phyloP scores from a whole-genome alignment of 2,888 invertebrate species.

The Lepidocyrtoides sp. region DNA sequence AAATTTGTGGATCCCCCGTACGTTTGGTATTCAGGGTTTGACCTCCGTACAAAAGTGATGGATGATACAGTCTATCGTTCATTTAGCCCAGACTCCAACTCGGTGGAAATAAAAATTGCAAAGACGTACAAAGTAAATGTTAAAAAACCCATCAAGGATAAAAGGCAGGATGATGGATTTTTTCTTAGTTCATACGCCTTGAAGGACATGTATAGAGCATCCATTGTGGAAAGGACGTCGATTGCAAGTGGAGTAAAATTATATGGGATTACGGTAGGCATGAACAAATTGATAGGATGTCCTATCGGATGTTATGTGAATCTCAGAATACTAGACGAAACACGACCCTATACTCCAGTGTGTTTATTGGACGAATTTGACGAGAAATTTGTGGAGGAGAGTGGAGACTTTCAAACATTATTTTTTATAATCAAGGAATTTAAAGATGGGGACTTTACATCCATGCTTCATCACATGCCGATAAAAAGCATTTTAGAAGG shows the following conservation, averaged over 20 bases:
- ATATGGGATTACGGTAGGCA: constrained; percentile 49
- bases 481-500: constrained; percentile 5
- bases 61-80: constrained; percentile 57
- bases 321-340: constrained; percentile 41
- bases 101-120: neutral
- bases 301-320: constrained; percentile 65
- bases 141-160: constrained; percentile 13
- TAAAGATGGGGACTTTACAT: constrained; percentile 64
- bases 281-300: constrained; percentile 54
- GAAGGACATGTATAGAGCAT: constrained; percentile 21
- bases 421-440: constrained; percentile 70
- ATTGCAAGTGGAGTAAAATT: constrained; percentile 53
- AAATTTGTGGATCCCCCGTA: constrained; percentile 40
- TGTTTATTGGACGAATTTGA: constrained; percentile 64
- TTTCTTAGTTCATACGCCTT: constrained; percentile 31
- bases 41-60: constrained; percentile 52
- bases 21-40: constrained; percentile 64
- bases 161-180: constrained; percentile 49
- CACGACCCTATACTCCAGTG: constrained; percentile 61
- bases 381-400: constrained; percentile 30
- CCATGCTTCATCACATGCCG: constrained; percentile 65
- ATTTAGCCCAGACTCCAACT: neutral
- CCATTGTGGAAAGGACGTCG: constrained; percentile 49
- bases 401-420: constrained; percentile 53
- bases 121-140: constrained; percentile 42